Percentiles rank a stretch among this genome's conserved stretches.
Conservation (phyloP, 64 coral and sea anemone genomes). For the Montipora sp. region DNA sequence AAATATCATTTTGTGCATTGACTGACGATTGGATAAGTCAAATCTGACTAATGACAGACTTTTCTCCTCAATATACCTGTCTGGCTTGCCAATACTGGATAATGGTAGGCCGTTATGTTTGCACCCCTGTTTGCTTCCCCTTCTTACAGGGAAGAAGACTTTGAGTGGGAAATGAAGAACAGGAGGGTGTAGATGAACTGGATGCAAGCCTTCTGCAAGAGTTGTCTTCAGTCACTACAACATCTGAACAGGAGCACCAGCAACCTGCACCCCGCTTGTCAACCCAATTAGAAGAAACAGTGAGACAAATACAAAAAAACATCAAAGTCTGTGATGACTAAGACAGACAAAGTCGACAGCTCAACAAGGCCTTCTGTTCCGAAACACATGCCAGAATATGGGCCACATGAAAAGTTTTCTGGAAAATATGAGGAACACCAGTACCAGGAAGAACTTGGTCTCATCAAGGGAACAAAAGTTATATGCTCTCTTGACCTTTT, state of each 20-base stretch:
- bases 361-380: background rate
- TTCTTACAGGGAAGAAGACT: background rate
- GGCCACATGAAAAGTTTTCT: constrained; percentile 25
- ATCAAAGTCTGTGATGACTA: background rate
- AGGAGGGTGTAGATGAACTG: background rate
- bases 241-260: background rate
- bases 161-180: background rate
- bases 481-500: constrained; percentile 43
- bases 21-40: no score
- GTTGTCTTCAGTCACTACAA: background rate
- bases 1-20: no score
- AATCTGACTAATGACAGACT: no score
- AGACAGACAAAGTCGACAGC: background rate
- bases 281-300: background rate
- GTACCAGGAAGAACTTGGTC: constrained; percentile 8
- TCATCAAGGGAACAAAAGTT: constrained; percentile 40
- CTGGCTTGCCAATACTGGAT: no score
- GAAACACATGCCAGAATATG: background rate
- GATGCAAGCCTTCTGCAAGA: background rate
- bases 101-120: background rate
- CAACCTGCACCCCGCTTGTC: background rate
- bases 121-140: background rate
- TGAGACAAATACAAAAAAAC: background rate
- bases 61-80: no score
- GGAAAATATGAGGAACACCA: constrained; percentile 1